Evolutionary conservation across 2,113 vertebrate genomes (phyloP), one percentile per base, ranked within the genome.

Genomic region (Phylloscopus trochiloides): DNA sequence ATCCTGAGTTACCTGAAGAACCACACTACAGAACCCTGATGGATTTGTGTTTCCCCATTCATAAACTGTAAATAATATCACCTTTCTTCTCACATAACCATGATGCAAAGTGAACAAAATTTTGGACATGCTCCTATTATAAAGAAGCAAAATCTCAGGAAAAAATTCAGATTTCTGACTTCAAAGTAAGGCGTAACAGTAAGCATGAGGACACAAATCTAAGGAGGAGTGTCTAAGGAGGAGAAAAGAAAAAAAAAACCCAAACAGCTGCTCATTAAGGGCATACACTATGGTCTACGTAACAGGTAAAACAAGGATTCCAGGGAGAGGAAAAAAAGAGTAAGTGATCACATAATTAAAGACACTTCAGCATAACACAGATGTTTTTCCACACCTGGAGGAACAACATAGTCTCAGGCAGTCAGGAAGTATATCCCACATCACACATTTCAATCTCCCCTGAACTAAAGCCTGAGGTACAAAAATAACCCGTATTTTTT

Each of bases 221-320:
- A 32, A 70, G 3, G 8, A 80, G 38, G 11, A 73, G 32, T n/a
- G n/a, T 6, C 67, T 70, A 32, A 70, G 3, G 8, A 80, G 38
- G 11, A 73, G 32, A 66, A 79, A 75, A 84, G 13, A 81, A 72
- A 62, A 82, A 16, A 72, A 80, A n/a, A 58, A 34, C 42, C 10
- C 1, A 0, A 91, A 62, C 4, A 70, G 26, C 47, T 91, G 51
- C 55, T 92, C 61, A 66, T 54, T 74, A 81, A 78, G 43, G 19
- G 40, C 34, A 74, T 15, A 42, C 14, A 51, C 52, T 52, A 16
- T 9, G 12, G 34, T 77, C 20, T 62, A 85, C 0, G 0, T 42
- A 79, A 90, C 36, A 90, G 78, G 77, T 68, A 90, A 82, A 78
- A 52, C 48, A 81, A 91, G 32, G 55, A 89, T 91, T 76, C 34